phyloP scores from a whole-genome alignment of 2,888 invertebrate species.

The Caradrina clavipalpis region DNA sequence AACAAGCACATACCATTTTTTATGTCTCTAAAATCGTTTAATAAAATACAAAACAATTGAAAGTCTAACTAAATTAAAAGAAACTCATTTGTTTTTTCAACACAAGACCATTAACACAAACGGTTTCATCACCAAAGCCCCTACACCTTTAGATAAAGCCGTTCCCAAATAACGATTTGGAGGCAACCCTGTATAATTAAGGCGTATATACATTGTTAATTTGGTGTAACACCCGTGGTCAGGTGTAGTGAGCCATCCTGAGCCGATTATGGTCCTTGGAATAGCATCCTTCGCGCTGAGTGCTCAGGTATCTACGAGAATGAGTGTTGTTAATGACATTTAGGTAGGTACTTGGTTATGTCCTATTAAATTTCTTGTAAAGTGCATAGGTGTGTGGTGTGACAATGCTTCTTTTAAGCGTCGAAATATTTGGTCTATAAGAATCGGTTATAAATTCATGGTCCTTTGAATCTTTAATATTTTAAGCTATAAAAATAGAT shows the following conservation, averaged over 20 bases:
- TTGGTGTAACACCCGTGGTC: conserved; percentile 72
- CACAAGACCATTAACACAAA: conserved; percentile 6
- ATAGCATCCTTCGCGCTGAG: conserved; percentile 46
- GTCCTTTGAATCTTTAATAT: neutral
- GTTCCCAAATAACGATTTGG: conserved; percentile 29
- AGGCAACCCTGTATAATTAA: conserved; percentile 54
- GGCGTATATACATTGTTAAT: conserved; percentile 72
- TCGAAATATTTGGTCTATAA: neutral
- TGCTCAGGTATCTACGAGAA: conserved; percentile 41
- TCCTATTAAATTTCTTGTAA: neutral
- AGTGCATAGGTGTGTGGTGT: neutral
- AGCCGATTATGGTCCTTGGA: conserved; percentile 56
- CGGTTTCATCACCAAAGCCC: conserved; percentile 22
- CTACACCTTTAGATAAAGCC: conserved; percentile 21
- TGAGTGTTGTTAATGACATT: conserved; percentile 23
- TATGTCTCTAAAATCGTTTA: too few relatives aligned
- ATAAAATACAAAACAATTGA: too few relatives aligned
- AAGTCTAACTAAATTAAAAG: too few relatives aligned
- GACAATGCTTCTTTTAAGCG: neutral
- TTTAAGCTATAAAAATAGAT: neutral
- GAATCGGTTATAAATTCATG: neutral
- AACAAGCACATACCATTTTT: too few relatives aligned
- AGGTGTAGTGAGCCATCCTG: conserved; percentile 74
- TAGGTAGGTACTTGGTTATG: conserved; percentile 14
- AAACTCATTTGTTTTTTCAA: neutral